Conservation (phyloP, 2,888 invertebrate genomes). For the Cantharis rustica region DNA sequence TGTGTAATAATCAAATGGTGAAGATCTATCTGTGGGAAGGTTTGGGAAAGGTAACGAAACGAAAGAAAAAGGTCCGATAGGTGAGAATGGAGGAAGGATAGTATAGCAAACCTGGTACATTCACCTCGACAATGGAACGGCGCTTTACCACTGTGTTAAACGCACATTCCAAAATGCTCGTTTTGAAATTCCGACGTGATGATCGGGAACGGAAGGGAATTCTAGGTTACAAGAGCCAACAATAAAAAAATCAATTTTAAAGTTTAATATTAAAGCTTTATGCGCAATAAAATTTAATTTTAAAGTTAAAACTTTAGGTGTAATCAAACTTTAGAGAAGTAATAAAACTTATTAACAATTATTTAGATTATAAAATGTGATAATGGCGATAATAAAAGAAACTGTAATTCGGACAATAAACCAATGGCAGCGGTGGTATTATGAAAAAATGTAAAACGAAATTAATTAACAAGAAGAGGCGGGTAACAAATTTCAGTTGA, state of each 20-base stretch:
- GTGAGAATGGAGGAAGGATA: too few relatives aligned
- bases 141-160: neutral
- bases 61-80: too few relatives aligned
- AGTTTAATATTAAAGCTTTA: neutral
- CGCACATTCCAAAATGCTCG: neutral
- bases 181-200: neutral
- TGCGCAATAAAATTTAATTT: neutral
- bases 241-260: neutral
- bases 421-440: neutral
- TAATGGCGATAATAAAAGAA: neutral
- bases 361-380: neutral
- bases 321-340: neutral
- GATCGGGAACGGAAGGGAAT: neutral
- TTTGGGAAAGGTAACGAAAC: too few relatives aligned
- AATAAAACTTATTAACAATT: neutral
- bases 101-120: neutral
- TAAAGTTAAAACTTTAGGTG: neutral
- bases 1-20: too few relatives aligned
- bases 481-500: neutral
- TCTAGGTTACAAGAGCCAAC: neutral
- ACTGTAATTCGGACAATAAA: neutral
- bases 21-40: too few relatives aligned
- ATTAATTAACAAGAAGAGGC: neutral
- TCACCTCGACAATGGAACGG: neutral
- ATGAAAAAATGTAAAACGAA: neutral